Percentiles rank a stretch among this genome's conserved stretches.
Evolutionary conservation across 1,140 invertebrate genomes (phyloP).

Genomic region (Saccostrea echinata): DNA sequence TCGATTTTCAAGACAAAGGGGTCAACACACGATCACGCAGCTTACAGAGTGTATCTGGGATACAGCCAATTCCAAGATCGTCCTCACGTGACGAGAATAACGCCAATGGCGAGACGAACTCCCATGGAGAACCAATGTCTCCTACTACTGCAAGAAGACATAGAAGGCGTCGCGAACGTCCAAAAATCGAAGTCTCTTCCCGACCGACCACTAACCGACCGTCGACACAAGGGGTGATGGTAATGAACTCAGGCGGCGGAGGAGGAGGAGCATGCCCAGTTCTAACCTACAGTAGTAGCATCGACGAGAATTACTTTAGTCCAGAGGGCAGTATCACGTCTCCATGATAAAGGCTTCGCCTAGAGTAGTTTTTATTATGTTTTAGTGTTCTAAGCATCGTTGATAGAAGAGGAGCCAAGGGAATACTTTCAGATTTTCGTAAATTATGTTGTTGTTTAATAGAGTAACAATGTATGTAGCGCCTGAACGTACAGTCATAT

Average conservation of each 20-base stretch:
- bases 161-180: constrained; percentile 67
- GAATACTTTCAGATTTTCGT: neutral
- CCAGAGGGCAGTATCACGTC: constrained; percentile 57
- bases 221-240: constrained; percentile 35
- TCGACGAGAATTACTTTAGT: constrained; percentile 72
- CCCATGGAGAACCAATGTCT: constrained; percentile 53
- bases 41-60: constrained; percentile 55
- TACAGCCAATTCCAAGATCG: constrained; percentile 50
- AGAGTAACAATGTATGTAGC: neutral
- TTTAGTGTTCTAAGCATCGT: neutral
- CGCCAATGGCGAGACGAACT: constrained; percentile 34
- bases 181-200: constrained; percentile 68
- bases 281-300: constrained; percentile 74
- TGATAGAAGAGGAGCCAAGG: neutral
- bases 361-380: neutral
- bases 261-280: constrained; percentile 59
- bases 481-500: neutral
- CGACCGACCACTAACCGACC: constrained; percentile 65
- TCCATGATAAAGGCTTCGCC: constrained; percentile 16
- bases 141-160: constrained; percentile 64
- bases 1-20: constrained; percentile 73
- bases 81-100: constrained; percentile 49
- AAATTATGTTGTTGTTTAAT: neutral
- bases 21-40: constrained; percentile 76
- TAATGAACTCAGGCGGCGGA: constrained; percentile 58